Evolutionary conservation across 2,797 vertebrate genomes (phyloP).

Genomic region (Myiotriccus ornatus): DNA sequence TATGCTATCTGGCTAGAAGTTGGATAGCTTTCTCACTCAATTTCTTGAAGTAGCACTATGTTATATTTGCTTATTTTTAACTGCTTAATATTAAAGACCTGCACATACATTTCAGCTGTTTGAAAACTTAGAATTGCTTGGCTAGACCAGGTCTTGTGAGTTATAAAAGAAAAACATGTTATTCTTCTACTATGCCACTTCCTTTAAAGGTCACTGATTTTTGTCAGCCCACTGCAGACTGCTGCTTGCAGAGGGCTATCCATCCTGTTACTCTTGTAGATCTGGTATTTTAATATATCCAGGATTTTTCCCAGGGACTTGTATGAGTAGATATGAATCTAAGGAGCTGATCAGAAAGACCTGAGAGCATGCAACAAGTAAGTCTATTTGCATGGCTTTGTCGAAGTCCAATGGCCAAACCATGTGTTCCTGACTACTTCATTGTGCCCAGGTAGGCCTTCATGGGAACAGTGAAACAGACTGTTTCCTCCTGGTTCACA

Average conservation of each 20-base stretch:
- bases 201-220: not conserved
- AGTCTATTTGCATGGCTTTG: not conserved
- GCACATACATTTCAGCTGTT: not conserved
- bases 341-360: not conserved
- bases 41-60: not conserved
- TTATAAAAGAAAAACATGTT: not conserved
- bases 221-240: not conserved
- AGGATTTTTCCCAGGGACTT: not conserved
- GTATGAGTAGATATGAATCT: not conserved
- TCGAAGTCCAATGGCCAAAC: not conserved
- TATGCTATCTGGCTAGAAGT: not conserved
- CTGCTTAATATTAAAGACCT: not conserved
- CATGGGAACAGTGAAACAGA: fast-evolving
- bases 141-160: not conserved
- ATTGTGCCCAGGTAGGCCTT: not conserved
- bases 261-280: not conserved
- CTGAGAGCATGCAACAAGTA: not conserved
- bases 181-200: not conserved
- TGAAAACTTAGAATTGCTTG: not conserved
- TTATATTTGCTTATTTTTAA: not conserved
- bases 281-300: not conserved
- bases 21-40: not conserved
- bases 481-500: not conserved
- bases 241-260: not conserved
- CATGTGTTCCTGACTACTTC: not conserved